Percentiles rank a stretch among this genome's conserved stretches.
phyloP scores from a whole-genome alignment of 2,113 vertebrate species.

The Probosciger aterrimus region DNA sequence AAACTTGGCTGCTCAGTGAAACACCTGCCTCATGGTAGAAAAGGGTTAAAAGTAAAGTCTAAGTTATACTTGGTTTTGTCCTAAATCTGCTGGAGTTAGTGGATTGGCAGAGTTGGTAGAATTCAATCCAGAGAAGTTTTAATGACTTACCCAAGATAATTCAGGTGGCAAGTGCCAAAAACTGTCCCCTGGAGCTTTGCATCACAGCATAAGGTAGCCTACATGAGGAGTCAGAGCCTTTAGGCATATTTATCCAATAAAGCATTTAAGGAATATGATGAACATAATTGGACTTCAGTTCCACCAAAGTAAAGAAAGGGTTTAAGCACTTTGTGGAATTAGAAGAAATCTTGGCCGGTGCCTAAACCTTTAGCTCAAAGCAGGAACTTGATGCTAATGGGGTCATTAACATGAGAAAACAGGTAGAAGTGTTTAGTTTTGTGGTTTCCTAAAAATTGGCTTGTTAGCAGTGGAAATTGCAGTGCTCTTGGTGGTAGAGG shows the following conservation, averaged over 20 bases:
- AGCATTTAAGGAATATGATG: neutral
- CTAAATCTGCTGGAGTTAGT: neutral
- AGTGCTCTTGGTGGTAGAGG: neutral
- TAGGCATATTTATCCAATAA: neutral
- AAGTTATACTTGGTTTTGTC: neutral
- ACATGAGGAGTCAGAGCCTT: neutral
- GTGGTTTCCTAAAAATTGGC: neutral
- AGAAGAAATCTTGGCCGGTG: neutral
- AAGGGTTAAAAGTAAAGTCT: neutral
- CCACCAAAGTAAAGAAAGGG: neutral
- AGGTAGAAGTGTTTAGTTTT: neutral
- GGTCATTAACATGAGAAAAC: neutral
- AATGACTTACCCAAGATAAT: neutral
- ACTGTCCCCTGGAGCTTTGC: neutral
- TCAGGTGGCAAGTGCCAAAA: neutral
- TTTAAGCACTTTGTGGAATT: neutral
- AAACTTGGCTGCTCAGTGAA: neutral
- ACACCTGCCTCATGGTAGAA: neutral
- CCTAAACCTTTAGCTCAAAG: neutral
- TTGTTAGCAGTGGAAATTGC: neutral
- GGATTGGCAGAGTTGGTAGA: neutral
- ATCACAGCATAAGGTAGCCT: fast-evolving
- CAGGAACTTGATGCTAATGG: neutral
- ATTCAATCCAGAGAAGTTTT: neutral
- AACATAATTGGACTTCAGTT: neutral